Evolutionary conservation across 2,888 invertebrate genomes (phyloP).

Genomic region (Allacma fusca): DNA sequence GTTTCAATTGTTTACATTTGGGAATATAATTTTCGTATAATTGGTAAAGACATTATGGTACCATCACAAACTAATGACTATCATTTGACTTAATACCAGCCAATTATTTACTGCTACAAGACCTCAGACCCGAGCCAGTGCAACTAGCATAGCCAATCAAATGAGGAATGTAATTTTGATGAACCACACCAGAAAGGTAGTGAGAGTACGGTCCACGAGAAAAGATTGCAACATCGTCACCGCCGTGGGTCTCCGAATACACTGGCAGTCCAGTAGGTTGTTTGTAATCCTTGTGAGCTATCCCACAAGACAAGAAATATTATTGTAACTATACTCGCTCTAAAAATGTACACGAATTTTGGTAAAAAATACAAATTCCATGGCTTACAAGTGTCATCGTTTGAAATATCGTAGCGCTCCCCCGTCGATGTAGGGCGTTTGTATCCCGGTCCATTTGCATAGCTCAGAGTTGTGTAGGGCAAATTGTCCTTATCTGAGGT

Average conservation of each 20-base stretch:
- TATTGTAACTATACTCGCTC: no score
- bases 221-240: constrained; percentile 85
- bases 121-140: constrained; percentile 68
- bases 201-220: constrained; percentile 84
- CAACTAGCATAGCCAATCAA: constrained; percentile 78
- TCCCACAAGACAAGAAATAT: no score
- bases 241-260: constrained; percentile 68
- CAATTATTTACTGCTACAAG: not conserved
- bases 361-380: no score
- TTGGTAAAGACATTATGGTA: no score
- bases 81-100: no score
- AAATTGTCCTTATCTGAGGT: not conserved
- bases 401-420: constrained; percentile 68
- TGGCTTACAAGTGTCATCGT: not conserved
- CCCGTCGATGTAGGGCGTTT: constrained; percentile 65
- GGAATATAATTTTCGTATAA: no score
- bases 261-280: constrained; percentile 46
- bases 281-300: constrained; percentile 39
- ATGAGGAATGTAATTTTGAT: constrained; percentile 73
- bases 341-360: no score
- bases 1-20: no score
- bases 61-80: no score
- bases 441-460: constrained; percentile 78
- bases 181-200: constrained; percentile 74
- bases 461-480: constrained; percentile 70